Conservation (phyloP, 2,113 vertebrate genomes). For the Mirounga angustirostris region DNA sequence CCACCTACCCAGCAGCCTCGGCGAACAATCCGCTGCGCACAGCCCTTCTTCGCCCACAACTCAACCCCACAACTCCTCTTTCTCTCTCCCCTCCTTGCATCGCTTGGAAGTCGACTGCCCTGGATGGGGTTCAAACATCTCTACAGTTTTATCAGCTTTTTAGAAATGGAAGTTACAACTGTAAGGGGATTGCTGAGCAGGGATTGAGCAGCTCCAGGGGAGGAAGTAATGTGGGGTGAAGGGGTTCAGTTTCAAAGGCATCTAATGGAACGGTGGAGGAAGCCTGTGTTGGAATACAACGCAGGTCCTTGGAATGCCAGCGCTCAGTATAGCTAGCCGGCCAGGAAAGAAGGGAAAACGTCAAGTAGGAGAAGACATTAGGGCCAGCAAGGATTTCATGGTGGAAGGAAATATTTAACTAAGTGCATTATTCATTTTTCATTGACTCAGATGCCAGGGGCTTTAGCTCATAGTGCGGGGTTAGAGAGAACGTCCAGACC, state of each 20-base stretch:
- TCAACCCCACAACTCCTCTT: not conserved
- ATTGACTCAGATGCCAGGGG: not conserved
- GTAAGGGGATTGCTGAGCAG: conserved; percentile 83
- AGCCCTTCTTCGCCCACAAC: not conserved
- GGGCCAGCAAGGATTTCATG: not conserved
- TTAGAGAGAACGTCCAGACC: accelerated
- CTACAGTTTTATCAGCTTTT: conserved; percentile 84
- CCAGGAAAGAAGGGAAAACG: not conserved
- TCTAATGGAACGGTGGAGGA: conserved; percentile 74
- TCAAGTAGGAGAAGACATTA: not conserved
- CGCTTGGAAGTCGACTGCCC: conserved; percentile 71
- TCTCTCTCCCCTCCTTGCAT: not conserved
- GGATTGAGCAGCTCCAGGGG: conserved; percentile 80
- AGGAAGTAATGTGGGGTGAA: conserved; percentile 83
- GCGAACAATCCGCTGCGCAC: not conserved
- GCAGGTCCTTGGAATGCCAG: conserved; percentile 74
- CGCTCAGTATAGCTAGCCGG: conserved; percentile 74
- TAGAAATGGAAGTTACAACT: conserved; percentile 83
- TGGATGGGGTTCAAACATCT: conserved; percentile 85
- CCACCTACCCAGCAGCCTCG: not conserved
- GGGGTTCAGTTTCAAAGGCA: conserved; percentile 87
- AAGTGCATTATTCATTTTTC: not conserved
- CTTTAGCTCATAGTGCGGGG: not conserved
- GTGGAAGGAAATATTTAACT: conserved; percentile 39
- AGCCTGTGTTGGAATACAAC: conserved; percentile 76